Base-by-base conservation (phyloP, 2,888 invertebrate genomes). In the Eupithecia centaureata region DNA sequence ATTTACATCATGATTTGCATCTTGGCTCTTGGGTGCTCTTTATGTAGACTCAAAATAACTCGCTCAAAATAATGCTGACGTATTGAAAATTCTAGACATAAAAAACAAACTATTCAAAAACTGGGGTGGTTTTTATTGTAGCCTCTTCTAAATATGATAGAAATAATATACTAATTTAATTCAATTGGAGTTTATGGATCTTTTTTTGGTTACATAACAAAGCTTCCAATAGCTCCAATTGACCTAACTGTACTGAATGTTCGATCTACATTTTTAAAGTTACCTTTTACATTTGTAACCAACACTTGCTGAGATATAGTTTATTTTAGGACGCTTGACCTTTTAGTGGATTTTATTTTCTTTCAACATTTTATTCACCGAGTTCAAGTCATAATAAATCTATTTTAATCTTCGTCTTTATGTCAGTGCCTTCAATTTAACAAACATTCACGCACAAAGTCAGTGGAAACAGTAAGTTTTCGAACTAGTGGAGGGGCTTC, bases 401-500 rank as follows among this genome's bases (percentile, higher is more conserved):
- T 7, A 18, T 8, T 42, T 42, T 18, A 42, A 8, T 8, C 8
- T 32, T 32, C 32, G 42, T 10, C 42, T 1, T 2, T 42, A 18
- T 12, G 42, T 12, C 38, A 38, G 38, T 38, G n/a, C n/a, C 22
- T 22, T 22, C 18, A 42, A 42, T 18, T 42, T 42, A 42, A 22
- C 42, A 42, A 42, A 42, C 42, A 42, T 18, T 42, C 42, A 42
- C 42, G 10, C 47, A 47, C 47, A 47, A 10, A 47, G 47, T 47
- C 47, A 12, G 47, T 47, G 10, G 22, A 22, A 47, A 47, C 22
- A 22, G 47, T 47, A 22, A 47, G 22, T 47, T 38, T 15, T 27
- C 60, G 38, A 59, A 32, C 67, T 63, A 70, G 65, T 63, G 61
- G 71, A 64, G 71, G 67, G 61, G 73, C 67, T 73, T 70, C 65